Base-by-base conservation (phyloP, 2,797 vertebrate genomes). In the Pangasius macronema region DNA sequence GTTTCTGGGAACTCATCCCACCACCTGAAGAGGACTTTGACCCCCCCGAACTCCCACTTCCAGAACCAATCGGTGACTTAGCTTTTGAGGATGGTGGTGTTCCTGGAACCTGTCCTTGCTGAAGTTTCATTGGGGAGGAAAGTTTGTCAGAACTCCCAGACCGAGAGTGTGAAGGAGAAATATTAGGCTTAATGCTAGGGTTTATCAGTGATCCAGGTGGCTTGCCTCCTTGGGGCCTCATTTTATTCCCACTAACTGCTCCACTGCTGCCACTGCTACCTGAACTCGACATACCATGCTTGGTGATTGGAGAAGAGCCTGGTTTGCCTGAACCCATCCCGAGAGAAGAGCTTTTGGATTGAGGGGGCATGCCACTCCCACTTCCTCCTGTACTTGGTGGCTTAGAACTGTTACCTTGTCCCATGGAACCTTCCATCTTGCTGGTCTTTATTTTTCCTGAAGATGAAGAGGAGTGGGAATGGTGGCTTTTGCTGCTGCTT, bases 61-160 rank as follows among this genome's bases (percentile, higher is more conserved):
- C 97, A 13, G 98, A 98, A 67, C 98, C 97, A 94, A 99, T 98
- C 46, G 98, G 99, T 0, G 99, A 99, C 94, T 99, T 99, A 0
- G 98, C 97, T 93, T 99, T 99, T n/a, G 97, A 99, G 0, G 97
- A 98, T 0, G 98, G 97, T 16, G 98, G 98, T 5, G 98, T 99
- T 72, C 97, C 98, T 6, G 98, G 98, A 89, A 99, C 96, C 82
- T 96, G 95, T 51, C 95, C 94, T 89, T 96, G 95, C 88, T 96
- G 95, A 89, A 97, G 97, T 88, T 99, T 99, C 98, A 99, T 96
- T 79, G 98, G 98, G 82, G 98, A 99, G 67, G 98, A 97, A 76
- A 99, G 94, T 92, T 99, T 99, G 86, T 99, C 98, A 36, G 97
- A 95, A 90, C 96, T 95, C 0, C 97, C 96, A 82, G 97, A 97